A percentile compares a stretch with the other conserved stretches of the same genome.
phyloP scores from a whole-genome alignment of 2,888 invertebrate species.

The Euspilapteryx auroguttella region DNA sequence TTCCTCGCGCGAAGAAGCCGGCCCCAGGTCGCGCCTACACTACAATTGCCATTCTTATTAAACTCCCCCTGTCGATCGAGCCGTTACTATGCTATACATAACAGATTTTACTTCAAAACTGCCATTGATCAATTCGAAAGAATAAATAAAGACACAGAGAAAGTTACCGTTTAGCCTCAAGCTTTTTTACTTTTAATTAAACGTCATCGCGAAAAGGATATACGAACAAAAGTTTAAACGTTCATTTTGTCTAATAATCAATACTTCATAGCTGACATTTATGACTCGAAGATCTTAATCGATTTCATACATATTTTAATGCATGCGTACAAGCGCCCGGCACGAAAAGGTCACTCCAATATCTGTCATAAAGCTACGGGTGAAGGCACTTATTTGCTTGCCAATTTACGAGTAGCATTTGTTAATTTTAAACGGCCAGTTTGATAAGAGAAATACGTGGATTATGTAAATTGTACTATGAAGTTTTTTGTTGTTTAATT shows the following conservation, averaged over 20 bases:
- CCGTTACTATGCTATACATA: too few species aligned
- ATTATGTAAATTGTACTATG: conserved; percentile 6
- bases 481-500: conserved; percentile 6
- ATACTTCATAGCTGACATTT: conserved; percentile 27
- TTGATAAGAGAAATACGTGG: conserved; percentile 6
- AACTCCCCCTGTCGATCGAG: too few species aligned
- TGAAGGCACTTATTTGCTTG: conserved; percentile 10
- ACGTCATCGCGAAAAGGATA: too few species aligned
- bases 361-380: conserved; percentile 8
- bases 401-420: conserved; percentile 7
- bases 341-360: conserved; percentile 10
- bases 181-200: too few species aligned
- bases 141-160: too few species aligned
- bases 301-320: conserved; percentile 28
- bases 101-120: too few species aligned
- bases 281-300: conserved; percentile 20
- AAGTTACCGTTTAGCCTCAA: too few species aligned
- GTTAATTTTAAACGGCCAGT: conserved; percentile 4
- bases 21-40: too few species aligned
- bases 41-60: too few species aligned
- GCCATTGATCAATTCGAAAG: too few species aligned
- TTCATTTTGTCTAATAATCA: conserved; percentile 15
- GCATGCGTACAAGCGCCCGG: conserved; percentile 8
- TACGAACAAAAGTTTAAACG: too few species aligned
- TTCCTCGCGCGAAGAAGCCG: too few species aligned